Percentiles rank a stretch among this genome's conserved stretches.
These are phyloP conservation scores for Mycogona germanica DNA, from an alignment of 2,888 invertebrate genomes.

Conservation along the genomic window DNA sequence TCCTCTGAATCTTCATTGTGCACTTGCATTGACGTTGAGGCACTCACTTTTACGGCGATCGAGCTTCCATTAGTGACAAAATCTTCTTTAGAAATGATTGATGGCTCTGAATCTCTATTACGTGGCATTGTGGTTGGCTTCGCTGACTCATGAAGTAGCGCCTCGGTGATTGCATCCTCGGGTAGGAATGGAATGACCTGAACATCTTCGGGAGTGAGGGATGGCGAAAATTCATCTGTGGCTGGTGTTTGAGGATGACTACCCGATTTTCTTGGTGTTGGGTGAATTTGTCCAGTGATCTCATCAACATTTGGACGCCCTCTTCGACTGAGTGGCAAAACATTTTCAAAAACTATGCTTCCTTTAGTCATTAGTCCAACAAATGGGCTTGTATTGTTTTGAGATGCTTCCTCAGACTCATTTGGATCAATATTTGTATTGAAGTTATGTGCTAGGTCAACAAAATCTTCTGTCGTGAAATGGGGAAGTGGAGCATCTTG, in stretches of 20 bases:
- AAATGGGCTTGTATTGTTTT: slow-evolving; percentile 10
- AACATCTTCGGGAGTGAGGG: slow-evolving; percentile 6
- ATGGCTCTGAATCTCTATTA: too few species aligned
- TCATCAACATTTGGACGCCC: slow-evolving; percentile 15
- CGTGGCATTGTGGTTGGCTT: not conserved
- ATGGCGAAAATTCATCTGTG: not conserved
- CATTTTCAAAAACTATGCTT: slow-evolving; percentile 7
- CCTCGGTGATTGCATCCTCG: slow-evolving; percentile 50
- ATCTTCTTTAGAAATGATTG: too few species aligned
- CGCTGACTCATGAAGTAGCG: not conserved
- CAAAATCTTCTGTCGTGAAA: too few species aligned
- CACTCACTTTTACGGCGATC: not conserved
- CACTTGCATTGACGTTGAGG: not conserved
- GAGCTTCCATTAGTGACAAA: not conserved
- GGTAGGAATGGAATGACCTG: slow-evolving; percentile 72
- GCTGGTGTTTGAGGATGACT: not conserved
- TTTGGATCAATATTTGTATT: too few species aligned
- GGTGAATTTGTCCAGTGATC: slow-evolving; percentile 11
- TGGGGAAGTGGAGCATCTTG: too few species aligned
- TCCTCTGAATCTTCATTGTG: not conserved
- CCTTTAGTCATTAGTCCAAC: slow-evolving; percentile 14
- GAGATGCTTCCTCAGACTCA: too few species aligned
- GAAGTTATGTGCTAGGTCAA: too few species aligned
- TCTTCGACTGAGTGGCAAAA: slow-evolving; percentile 12
- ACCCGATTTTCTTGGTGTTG: slow-evolving; percentile 15